Base-by-base conservation (phyloP, 2,113 vertebrate species). In the Malurus alboscapulatus region DNA sequence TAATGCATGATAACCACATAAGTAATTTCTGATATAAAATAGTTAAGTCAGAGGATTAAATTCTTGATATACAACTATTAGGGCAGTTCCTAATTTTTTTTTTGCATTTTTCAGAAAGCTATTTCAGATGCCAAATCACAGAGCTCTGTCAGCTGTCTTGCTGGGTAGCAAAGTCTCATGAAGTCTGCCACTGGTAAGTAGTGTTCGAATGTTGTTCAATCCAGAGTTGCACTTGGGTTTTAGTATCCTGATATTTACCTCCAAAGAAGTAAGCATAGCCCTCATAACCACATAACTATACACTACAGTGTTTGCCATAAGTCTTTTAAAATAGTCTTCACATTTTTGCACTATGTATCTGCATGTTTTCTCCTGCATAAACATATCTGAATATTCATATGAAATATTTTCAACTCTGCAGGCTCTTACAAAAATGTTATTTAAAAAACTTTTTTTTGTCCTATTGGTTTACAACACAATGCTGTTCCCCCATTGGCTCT, bases 361-460 rank as follows among this genome's bases (percentile, higher is more conserved):
- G 12, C 26, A 54, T 9, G 3, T 55, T 65, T 94, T 73, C 30
- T 80, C 9, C 50, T 65, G 27, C 25, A 34, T 80, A 77, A 83
- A 48, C 9, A 26, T 50, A 47, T 21, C 8, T 45, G 42, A 92
- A 30, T 54, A 62, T 69, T 75, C 12, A 45, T 47, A 38, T 24
- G 32, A 85, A 65, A 48, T 42, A 0, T 66, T 88, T 93, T 72
- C 45, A 83, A 14, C 7, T 59, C 20, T 7, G 9, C 4, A 17
- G 18, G 6, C 18, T 71, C 17, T 71, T 74, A 26, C 10, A 13
- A 53, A 82, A 87, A 67, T 34, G 1, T 2, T 10, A 55, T 51
- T 45, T 1, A 1, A 61, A n/a, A 10, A 76, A 12, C 0, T 8
- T 42, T 11, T 32, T 38, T 21, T 32, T n/a, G 12, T 21, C 3